Percentiles rank a stretch among this genome's conserved stretches.
phyloP scores from a whole-genome alignment of 2,888 invertebrate genomes.

The Alviniconcha strummeri region DNA sequence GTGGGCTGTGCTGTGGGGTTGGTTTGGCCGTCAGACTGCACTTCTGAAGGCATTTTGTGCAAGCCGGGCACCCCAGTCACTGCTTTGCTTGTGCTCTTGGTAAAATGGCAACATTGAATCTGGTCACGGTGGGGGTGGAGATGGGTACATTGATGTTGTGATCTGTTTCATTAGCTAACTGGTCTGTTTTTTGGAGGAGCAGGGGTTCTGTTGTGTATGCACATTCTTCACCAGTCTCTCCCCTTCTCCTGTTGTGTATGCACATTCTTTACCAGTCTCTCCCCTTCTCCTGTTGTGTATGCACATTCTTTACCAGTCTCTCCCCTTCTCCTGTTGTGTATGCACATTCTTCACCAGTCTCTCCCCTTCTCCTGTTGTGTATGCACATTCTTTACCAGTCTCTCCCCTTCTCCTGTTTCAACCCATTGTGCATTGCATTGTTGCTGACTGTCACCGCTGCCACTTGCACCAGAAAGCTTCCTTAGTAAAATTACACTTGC shows the following conservation, averaged over 20 bases:
- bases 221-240: background rate
- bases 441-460: too few species aligned
- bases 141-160: constrained; percentile 8
- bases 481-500: too few species aligned
- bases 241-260: background rate
- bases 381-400: background rate
- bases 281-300: too few species aligned
- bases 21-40: too few species aligned
- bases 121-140: background rate
- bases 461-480: too few species aligned
- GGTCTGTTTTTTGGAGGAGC: too few species aligned
- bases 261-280: background rate
- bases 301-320: too few species aligned
- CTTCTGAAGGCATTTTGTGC: background rate
- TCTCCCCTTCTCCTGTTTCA: too few species aligned
- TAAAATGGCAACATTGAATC: constrained; percentile 10
- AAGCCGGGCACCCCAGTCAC: background rate
- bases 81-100: background rate
- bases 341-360: too few species aligned
- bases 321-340: background rate
- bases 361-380: too few species aligned
- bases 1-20: too few species aligned
- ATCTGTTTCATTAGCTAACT: background rate
- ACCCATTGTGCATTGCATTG: too few species aligned
- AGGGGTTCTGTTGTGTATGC: background rate